Percentiles rank a stretch among this genome's conserved stretches.
Conservation (phyloP, 2,113 vertebrate genomes). For the Pachypanchax playfairii region DNA sequence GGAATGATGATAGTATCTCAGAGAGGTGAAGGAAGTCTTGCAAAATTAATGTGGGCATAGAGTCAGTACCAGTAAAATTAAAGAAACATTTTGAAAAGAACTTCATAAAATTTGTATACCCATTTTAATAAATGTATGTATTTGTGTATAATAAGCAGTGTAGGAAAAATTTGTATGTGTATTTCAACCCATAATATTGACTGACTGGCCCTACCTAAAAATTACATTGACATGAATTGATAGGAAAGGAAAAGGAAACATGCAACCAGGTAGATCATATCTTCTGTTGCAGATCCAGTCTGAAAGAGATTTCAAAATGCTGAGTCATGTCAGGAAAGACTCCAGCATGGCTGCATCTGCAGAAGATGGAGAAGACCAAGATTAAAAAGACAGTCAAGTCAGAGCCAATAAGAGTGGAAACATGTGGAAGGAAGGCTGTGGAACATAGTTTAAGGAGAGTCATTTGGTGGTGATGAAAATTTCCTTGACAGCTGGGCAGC, state of each 20-base stretch:
- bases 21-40: background rate
- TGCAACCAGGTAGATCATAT: background rate
- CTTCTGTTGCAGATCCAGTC: background rate
- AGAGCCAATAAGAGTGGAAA: background rate
- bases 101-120: background rate
- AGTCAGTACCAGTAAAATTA: background rate
- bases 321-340: background rate
- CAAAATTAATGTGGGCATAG: background rate
- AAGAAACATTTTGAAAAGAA: background rate
- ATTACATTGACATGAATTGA: background rate
- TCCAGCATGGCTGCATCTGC: background rate
- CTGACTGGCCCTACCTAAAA: too few species aligned
- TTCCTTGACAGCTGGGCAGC: too few species aligned
- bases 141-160: too few species aligned
- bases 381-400: background rate
- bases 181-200: background rate
- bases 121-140: too few species aligned
- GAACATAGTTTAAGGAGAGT: background rate
- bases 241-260: background rate
- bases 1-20: background rate
- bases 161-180: too few species aligned
- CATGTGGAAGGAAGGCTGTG: background rate
- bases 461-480: background rate
- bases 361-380: background rate
- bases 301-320: slow-evolving; percentile 1